Evolutionary conservation across 2,113 vertebrate genomes (phyloP).

Genomic region (Carassius auratus): DNA sequence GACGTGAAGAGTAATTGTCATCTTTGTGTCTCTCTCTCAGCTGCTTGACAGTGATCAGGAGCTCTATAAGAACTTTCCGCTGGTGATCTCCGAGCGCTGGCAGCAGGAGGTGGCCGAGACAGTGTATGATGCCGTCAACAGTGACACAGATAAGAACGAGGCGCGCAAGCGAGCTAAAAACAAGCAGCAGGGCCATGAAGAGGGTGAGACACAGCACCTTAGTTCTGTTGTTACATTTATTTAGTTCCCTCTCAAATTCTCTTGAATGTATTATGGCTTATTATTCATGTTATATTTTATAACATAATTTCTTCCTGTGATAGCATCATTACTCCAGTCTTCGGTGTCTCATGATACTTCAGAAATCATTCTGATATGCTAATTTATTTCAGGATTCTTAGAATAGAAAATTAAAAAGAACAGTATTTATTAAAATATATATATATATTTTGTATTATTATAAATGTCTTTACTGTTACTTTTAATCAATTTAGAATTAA

Average conservation of each 20-base stretch:
- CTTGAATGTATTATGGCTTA: neutral
- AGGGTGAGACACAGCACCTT: constrained; percentile 78
- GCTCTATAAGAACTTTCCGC: constrained; percentile 97
- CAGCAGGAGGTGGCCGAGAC: constrained; percentile 98
- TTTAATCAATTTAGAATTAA: neutral
- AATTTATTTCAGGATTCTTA: neutral
- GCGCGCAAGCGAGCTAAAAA: constrained; percentile 95
- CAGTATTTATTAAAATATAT: neutral
- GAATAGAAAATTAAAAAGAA: neutral
- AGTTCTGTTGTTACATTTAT: neutral
- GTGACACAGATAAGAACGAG: constrained; percentile 94
- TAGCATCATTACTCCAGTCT: neutral
- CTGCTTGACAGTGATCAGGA: constrained; percentile 97
- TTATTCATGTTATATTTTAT: neutral
- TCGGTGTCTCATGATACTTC: neutral
- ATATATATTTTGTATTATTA: neutral
- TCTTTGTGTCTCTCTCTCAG: constrained; percentile 67
- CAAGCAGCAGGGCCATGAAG: constrained; percentile 95
- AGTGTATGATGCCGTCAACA: constrained; percentile 93
- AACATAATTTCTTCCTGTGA: neutral
- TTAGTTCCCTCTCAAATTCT: neutral
- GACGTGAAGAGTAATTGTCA: neutral
- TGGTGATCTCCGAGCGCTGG: constrained; percentile 99
- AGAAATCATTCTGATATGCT: neutral
- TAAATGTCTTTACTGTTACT: neutral